phyloP scores from a whole-genome alignment of 2,888 invertebrate species.

The Phymatocera aterrima region DNA sequence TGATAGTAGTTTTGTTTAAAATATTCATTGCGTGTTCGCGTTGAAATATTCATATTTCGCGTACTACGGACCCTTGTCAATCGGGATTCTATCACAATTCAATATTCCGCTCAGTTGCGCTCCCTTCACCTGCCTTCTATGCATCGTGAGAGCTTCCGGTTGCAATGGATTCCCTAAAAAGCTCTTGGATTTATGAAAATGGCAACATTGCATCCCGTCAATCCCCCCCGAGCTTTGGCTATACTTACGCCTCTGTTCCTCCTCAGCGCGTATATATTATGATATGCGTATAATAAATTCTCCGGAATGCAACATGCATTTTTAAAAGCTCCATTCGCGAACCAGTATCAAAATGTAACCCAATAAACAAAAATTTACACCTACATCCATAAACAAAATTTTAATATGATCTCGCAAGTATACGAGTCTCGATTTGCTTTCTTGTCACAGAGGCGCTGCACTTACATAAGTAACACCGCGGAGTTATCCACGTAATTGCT shows the following conservation, averaged over 20 bases:
- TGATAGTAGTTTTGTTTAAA: constrained; percentile 27
- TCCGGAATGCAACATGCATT: constrained; percentile 29
- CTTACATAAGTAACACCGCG: neutral
- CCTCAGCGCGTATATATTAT: neutral
- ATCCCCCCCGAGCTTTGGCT: constrained; percentile 9
- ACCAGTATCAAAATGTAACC: neutral
- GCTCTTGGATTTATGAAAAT: constrained; percentile 42
- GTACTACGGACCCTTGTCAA: constrained; percentile 39
- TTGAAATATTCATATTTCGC: constrained; percentile 41
- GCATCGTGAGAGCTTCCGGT: constrained; percentile 42
- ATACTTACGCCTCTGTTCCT: constrained; percentile 23
- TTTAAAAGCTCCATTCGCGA: neutral
- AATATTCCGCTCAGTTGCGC: constrained; percentile 42
- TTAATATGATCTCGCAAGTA: neutral
- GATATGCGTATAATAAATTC: constrained; percentile 36
- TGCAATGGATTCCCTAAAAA: constrained; percentile 41
- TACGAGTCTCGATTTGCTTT: neutral
- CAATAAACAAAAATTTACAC: constrained; percentile 2
- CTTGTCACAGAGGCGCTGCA: neutral
- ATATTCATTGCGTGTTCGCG: constrained; percentile 29
- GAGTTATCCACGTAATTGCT: neutral
- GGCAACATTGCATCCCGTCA: constrained; percentile 18
- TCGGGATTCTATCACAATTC: constrained; percentile 42
- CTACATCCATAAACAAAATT: neutral
- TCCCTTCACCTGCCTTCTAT: constrained; percentile 29